Percentiles rank a stretch among this genome's conserved stretches.
Conservation (phyloP, 2,113 vertebrate genomes). For the Mellivora capensis region DNA sequence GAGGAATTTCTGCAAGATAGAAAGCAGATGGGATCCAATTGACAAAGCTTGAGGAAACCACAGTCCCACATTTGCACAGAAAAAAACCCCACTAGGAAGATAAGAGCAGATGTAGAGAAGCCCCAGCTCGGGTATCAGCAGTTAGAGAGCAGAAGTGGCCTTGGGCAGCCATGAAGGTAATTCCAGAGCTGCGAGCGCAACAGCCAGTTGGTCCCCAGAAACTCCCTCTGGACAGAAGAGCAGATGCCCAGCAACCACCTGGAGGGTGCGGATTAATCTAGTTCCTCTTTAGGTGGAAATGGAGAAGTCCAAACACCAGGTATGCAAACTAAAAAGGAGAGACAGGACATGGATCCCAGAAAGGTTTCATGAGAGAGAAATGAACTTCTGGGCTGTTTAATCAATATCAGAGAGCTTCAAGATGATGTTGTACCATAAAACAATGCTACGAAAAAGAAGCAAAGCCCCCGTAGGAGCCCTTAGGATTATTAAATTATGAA, state of each 20-base stretch:
- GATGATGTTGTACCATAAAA: not conserved
- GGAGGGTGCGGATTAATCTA: not conserved
- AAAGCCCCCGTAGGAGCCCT: not conserved
- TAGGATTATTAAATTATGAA: not conserved
- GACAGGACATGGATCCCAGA: not conserved
- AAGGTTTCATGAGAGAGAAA: not conserved
- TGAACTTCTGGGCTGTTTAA: not conserved
- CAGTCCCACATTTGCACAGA: not conserved
- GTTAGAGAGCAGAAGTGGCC: not conserved
- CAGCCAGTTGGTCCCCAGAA: rapidly evolving
- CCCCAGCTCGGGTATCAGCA: not conserved
- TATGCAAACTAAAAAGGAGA: not conserved
- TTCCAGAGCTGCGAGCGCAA: not conserved
- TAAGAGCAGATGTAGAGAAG: not conserved
- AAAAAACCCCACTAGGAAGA: not conserved
- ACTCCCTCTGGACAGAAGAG: not conserved
- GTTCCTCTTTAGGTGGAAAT: not conserved
- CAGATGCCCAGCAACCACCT: no score
- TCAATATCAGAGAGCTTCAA: not conserved
- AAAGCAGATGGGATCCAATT: constrained; percentile 13
- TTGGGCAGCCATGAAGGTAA: not conserved
- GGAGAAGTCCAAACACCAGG: not conserved
- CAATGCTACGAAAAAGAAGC: not conserved
- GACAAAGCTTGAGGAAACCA: not conserved
- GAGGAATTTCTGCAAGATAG: not conserved